phyloP scores from a whole-genome alignment of 2,888 invertebrate species.

The Parnassius apollo region DNA sequence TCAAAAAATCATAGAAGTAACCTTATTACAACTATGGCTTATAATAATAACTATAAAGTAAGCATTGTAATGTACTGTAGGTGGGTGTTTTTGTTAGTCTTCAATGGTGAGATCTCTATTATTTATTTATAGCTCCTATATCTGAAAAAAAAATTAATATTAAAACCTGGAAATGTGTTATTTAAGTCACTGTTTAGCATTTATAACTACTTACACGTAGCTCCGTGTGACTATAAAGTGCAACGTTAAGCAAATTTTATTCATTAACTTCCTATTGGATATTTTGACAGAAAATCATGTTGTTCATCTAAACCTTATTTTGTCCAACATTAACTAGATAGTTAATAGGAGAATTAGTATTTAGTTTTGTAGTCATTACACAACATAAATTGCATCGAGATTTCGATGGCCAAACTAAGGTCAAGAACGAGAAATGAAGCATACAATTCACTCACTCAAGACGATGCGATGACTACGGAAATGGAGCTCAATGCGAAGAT shows the following conservation, averaged over 20 bases:
- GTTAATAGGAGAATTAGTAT: conserved; percentile 63
- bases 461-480: conserved; percentile 31
- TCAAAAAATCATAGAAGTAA: conserved; percentile 51
- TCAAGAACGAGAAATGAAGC: conserved; percentile 60
- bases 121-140: conserved; percentile 9
- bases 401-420: conserved; percentile 62
- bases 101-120: conserved; percentile 11
- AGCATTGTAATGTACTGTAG: conserved; percentile 50
- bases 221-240: conserved; percentile 15
- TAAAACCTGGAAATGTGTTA: neutral
- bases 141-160: conserved; percentile 29
- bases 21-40: conserved; percentile 29
- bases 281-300: conserved; percentile 37
- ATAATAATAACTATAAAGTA: conserved; percentile 46
- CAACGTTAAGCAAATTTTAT: conserved; percentile 39
- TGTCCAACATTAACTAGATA: conserved; percentile 41
- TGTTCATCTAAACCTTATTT: conserved; percentile 33
- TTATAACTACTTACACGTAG: conserved; percentile 16
- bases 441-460: conserved; percentile 53
- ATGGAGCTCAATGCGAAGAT: conserved; percentile 28
- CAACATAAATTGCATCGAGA: conserved; percentile 64
- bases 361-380: conserved; percentile 75
- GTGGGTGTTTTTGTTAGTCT: conserved; percentile 23
- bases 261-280: conserved; percentile 38
- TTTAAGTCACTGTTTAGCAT: neutral